Conservation (phyloP, 2,888 invertebrate species). For the Bembecia ichneumoniformis region DNA sequence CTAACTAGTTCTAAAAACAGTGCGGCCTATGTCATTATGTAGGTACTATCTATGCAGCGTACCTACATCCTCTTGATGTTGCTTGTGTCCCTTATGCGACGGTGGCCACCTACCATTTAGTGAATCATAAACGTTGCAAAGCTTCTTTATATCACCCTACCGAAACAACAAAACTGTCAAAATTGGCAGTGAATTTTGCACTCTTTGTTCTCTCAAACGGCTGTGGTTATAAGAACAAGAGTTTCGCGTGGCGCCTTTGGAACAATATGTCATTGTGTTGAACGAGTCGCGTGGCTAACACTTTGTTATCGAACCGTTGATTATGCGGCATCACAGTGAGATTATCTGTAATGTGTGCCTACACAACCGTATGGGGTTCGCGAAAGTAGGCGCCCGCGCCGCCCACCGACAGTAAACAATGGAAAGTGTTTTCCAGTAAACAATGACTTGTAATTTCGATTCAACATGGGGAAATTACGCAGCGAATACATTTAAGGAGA, state of each 20-base stretch:
- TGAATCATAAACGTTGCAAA: too few relatives aligned
- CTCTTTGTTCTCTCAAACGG: too few relatives aligned
- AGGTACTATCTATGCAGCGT: too few relatives aligned
- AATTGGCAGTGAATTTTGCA: too few relatives aligned
- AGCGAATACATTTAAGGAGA: neutral
- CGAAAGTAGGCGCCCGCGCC: neutral
- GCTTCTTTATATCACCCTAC: too few relatives aligned
- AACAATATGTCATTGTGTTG: constrained; percentile 18
- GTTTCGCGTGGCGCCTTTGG: constrained; percentile 18
- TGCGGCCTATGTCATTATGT: too few relatives aligned
- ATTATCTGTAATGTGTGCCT: constrained; percentile 34
- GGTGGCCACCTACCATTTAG: too few relatives aligned
- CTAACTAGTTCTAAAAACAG: too few relatives aligned
- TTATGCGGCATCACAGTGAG: constrained; percentile 30
- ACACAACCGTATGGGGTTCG: neutral
- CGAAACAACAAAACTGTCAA: too few relatives aligned
- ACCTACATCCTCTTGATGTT: too few relatives aligned
- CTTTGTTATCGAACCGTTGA: constrained; percentile 35
- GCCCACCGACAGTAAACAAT: constrained; percentile 8
- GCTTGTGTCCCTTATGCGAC: too few relatives aligned
- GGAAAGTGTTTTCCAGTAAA: constrained; percentile 5
- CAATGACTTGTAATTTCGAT: neutral
- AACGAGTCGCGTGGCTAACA: constrained; percentile 31
- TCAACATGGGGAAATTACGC: neutral
- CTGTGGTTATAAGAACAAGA: constrained; percentile 12